phyloP scores from a whole-genome alignment of 2,888 invertebrate genomes.

The Himalopsyche japonica region DNA sequence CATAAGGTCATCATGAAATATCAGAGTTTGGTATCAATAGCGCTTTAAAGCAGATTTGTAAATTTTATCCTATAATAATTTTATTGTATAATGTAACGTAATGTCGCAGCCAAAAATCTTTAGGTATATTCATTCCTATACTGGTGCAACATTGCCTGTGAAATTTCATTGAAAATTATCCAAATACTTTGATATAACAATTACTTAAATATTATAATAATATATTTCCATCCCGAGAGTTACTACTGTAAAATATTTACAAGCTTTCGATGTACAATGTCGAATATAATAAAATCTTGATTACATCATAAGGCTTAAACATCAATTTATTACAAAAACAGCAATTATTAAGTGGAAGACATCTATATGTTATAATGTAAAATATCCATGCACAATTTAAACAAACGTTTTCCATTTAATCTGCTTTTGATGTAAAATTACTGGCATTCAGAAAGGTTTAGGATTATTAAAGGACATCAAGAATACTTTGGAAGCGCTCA shows the following conservation, averaged over 20 bases:
- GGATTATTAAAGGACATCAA: background rate
- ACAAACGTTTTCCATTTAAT: background rate
- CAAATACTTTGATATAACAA: background rate
- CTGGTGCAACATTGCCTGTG: too few species aligned
- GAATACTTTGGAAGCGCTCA: background rate
- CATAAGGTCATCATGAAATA: too few species aligned
- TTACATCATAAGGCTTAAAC: background rate
- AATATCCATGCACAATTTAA: background rate
- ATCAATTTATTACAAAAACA: background rate
- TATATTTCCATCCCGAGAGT: background rate
- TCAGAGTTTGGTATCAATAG: too few species aligned
- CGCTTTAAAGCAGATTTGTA: too few species aligned
- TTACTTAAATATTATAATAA: background rate
- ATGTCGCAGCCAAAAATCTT: too few species aligned
- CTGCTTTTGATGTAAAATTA: background rate
- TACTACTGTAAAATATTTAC: background rate
- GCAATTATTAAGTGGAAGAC: background rate
- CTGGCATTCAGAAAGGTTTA: background rate
- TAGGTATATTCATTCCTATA: too few species aligned
- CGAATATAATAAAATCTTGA: background rate
- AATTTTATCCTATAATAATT: too few species aligned
- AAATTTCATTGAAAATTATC: too few species aligned
- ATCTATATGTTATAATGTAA: background rate
- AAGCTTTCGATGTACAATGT: background rate
- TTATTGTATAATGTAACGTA: too few species aligned